These are phyloP conservation scores for Oligia latruncula DNA, from an alignment of 2,888 invertebrate genomes.

Conservation along the genomic window DNA sequence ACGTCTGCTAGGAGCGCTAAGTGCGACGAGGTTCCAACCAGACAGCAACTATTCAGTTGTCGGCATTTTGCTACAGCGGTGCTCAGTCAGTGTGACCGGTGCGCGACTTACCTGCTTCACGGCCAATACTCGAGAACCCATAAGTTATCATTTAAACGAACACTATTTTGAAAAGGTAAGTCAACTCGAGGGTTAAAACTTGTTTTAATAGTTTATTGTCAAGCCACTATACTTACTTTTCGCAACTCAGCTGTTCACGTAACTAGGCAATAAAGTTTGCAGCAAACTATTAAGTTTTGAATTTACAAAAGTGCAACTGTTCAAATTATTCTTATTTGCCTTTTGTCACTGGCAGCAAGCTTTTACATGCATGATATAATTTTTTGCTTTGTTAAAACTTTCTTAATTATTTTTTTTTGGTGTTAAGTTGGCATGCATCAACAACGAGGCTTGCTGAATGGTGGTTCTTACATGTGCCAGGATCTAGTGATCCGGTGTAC, in stretches of 20 bases:
- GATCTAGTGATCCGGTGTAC: conserved; percentile 92
- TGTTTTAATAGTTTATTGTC: conserved; percentile 25
- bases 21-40: conserved; percentile 48
- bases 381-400: conserved; percentile 71
- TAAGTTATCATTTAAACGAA: conserved; percentile 29
- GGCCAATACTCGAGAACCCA: conserved; percentile 37
- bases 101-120: conserved; percentile 48
- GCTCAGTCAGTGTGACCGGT: conserved; percentile 46
- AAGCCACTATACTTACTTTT: conserved; percentile 30
- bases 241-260: conserved; percentile 67
- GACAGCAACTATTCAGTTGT: conserved; percentile 61
- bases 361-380: conserved; percentile 41
- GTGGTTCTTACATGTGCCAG: conserved; percentile 91
- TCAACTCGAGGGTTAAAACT: not conserved
- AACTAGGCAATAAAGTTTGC: conserved; percentile 67
- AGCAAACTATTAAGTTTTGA: conserved; percentile 64
- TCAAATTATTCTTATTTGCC: conserved; percentile 11
- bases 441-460: conserved; percentile 87
- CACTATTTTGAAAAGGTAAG: conserved; percentile 58
- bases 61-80: conserved; percentile 63
- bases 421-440: conserved; percentile 90
- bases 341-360: conserved; percentile 37
- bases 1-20: conserved; percentile 56
- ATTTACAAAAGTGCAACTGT: conserved; percentile 37
- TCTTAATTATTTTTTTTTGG: conserved; percentile 73